Evolutionary conservation across 2,113 vertebrate species (phyloP).

Genomic region (Brachirus orientalis): DNA sequence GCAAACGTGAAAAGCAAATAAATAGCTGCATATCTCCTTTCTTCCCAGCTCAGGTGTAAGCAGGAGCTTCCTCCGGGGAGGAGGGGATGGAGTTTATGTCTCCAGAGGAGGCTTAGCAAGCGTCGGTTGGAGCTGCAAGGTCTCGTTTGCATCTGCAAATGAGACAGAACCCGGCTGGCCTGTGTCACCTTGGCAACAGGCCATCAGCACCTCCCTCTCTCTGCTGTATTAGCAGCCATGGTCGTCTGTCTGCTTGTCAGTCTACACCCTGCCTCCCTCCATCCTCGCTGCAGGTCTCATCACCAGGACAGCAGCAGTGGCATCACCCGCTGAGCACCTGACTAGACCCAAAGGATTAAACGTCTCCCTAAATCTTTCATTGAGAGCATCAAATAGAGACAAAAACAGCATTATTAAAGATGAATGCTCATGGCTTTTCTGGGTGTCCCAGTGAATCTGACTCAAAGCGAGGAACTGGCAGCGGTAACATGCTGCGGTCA

Average conservation of each 20-base stretch:
- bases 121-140: constrained; percentile 63
- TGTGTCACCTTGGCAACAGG: constrained; percentile 83
- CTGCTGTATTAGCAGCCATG: constrained; percentile 67
- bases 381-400: constrained; percentile 45
- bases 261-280: constrained; percentile 66
- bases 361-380: constrained; percentile 61
- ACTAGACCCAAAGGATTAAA: constrained; percentile 59
- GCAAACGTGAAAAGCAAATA: constrained; percentile 75
- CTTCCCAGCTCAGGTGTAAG: constrained; percentile 65
- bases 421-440: constrained; percentile 57
- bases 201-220: constrained; percentile 76
- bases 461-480: constrained; percentile 62
- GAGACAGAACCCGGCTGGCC: constrained; percentile 77
- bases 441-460: constrained; percentile 60
- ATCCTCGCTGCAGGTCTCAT: constrained; percentile 51
- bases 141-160: constrained; percentile 84
- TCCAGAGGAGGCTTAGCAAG: constrained; percentile 67
- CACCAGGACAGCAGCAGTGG: constrained; percentile 35
- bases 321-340: constrained; percentile 53
- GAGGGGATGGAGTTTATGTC: constrained; percentile 54
- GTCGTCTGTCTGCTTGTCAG: constrained; percentile 79
- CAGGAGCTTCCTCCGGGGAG: constrained; percentile 56
- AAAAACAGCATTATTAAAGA: constrained; percentile 66
- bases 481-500: constrained; percentile 63
- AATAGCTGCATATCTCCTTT: constrained; percentile 57